Base-by-base conservation (phyloP, 2,797 vertebrate species). In the Echeneis naucrates region DNA sequence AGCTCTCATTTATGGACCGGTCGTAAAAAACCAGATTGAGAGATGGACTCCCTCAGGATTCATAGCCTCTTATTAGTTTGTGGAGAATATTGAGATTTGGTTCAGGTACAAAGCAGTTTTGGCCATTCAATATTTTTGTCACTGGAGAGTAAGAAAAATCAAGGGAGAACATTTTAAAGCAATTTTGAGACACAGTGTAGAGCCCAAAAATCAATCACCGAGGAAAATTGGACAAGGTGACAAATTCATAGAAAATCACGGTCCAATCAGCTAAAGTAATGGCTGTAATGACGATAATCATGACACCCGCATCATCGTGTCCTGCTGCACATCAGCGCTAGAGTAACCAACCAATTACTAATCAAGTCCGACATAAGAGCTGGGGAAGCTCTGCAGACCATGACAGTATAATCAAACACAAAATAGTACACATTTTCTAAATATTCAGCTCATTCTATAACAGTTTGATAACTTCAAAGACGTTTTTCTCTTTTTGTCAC, bases 291-390 rank as follows among this genome's bases (percentile, higher is more conserved):
- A 63, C 42, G 50, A 40, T 2, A 33, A 51, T 66, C 54, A 73
- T 66, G 37, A 77, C 47, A 13, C 44, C 30, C 23, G 35, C 16
- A 57, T 63, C 37, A 55, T 30, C 44, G 23, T 56, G 68, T 47
- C 32, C 47, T 37, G 44, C 50, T 69, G 65, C 35, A 75, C 38
- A 71, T 67, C 67, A 68, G 70, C 70, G 42, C 47, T 52, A n/a
- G 40, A 63, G 19, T 58, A 52, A 47, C 61, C 63, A 58, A 24
- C 11, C 33, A 19, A 2, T 60, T 47, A 47, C 26, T 42, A 11
- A 40, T 0, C 19, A 55, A 42, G 35, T 50, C 24, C 56, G 17
- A 51, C 12, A 38, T 27, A 27, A 56, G 47, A 62, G 13, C 23
- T 44, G 37, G 30, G 8, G 32, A n/a, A 52, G 44, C n/a, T 47